phyloP scores from a whole-genome alignment of 2,113 vertebrate species.

The Myanophis thanlyinensis region DNA sequence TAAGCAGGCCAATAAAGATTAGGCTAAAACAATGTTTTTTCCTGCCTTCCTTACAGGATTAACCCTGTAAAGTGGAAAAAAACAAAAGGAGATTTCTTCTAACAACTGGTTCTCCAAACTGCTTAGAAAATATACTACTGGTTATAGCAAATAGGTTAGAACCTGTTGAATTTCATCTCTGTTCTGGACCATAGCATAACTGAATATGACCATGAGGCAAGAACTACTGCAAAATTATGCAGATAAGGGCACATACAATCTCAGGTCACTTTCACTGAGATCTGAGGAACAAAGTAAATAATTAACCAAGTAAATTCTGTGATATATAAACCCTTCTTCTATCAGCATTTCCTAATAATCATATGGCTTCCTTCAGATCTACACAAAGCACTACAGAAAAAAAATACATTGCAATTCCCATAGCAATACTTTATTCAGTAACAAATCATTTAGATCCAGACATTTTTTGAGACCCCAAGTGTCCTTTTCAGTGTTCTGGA shows the following conservation, averaged over 20 bases:
- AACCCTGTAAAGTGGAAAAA: no score
- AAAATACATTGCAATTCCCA: neutral
- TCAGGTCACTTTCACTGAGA: no score
- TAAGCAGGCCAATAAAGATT: no score
- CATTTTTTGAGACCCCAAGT: slow-evolving; percentile 43
- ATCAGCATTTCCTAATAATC: neutral
- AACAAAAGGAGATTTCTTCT: no score
- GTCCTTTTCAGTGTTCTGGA: slow-evolving; percentile 45
- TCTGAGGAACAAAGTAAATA: neutral
- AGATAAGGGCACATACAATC: neutral
- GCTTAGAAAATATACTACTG: no score
- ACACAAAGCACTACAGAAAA: neutral
- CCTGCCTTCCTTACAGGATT: no score
- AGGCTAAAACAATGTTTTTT: no score
- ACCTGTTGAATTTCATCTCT: no score
- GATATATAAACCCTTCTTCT: no score
- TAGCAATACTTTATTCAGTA: neutral
- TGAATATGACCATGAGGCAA: neutral
- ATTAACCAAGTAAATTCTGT: neutral
- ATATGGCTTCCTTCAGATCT: neutral
- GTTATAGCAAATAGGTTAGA: no score
- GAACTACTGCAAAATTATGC: neutral
- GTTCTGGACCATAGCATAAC: neutral
- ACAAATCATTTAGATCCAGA: slow-evolving; percentile 35
- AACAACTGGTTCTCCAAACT: no score